These are phyloP conservation scores for Heliconius cydno DNA, from an alignment of 2,888 invertebrate species.

Conservation along the genomic window DNA sequence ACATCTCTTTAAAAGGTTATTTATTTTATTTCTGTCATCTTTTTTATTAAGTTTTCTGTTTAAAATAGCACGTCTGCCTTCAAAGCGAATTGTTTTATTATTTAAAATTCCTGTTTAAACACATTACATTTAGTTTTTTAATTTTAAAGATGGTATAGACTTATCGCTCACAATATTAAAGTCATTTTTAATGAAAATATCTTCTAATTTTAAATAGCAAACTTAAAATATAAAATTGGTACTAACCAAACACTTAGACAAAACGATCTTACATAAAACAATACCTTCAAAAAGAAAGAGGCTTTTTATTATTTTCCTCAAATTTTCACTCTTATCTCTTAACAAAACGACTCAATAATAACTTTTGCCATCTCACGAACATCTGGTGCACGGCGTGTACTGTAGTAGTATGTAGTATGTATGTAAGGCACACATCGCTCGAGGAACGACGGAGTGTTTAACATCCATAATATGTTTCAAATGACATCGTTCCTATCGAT, in stretches of 20 bases:
- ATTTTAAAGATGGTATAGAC: no score
- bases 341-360: slow-evolving; percentile 24
- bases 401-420: not conserved
- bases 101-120: no score
- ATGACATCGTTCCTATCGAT: slow-evolving; percentile 11
- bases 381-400: slow-evolving; percentile 15
- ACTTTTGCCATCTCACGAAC: slow-evolving; percentile 23
- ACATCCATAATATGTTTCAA: slow-evolving; percentile 17
- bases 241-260: not conserved
- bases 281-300: not conserved
- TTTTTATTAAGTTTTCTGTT: no score
- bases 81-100: no score
- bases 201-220: no score
- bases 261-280: not conserved
- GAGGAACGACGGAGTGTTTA: not conserved
- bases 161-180: no score
- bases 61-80: no score
- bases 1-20: no score
- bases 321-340: slow-evolving; percentile 7
- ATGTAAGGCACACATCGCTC: not conserved
- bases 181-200: no score
- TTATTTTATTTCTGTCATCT: no score
- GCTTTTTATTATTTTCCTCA: not conserved
- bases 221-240: no score
- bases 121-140: no score